These are phyloP conservation scores for Mustela lutreola DNA, from an alignment of 2,113 vertebrate species.

Conservation along the genomic window DNA sequence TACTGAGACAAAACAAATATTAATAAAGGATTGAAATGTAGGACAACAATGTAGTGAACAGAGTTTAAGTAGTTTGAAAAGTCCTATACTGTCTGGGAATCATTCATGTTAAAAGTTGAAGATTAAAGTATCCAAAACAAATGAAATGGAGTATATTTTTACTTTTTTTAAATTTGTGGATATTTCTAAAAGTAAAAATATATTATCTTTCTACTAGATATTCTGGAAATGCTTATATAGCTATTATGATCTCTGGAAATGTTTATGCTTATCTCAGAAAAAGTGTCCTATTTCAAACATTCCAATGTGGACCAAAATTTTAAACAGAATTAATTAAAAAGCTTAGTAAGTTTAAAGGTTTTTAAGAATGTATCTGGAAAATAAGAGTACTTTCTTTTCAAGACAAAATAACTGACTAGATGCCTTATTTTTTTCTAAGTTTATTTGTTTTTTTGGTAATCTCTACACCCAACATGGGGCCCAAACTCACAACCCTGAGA, in stretches of 20 bases:
- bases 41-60: neutral
- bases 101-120: conserved; percentile 36
- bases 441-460: neutral
- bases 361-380: neutral
- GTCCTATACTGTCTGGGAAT: neutral
- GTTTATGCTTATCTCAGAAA: conserved; percentile 49
- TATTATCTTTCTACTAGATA: neutral
- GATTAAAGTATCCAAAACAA: neutral
- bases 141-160: too few relatives aligned
- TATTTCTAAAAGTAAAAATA: neutral
- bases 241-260: conserved; percentile 40
- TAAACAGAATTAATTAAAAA: conserved; percentile 51
- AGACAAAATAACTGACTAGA: too few relatives aligned
- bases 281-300: conserved; percentile 32
- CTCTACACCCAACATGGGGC: neutral
- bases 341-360: conserved; percentile 24
- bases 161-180: too few relatives aligned
- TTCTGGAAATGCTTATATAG: neutral
- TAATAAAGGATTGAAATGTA: conserved; percentile 46
- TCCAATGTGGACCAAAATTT: conserved; percentile 20
- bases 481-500: neutral
- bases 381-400: too few relatives aligned
- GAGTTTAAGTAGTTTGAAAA: conserved; percentile 17
- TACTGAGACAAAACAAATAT: neutral
- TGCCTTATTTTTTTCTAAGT: too few relatives aligned